phyloP scores from a whole-genome alignment of 2,797 vertebrate species.

The Pelobates cultripes region DNA sequence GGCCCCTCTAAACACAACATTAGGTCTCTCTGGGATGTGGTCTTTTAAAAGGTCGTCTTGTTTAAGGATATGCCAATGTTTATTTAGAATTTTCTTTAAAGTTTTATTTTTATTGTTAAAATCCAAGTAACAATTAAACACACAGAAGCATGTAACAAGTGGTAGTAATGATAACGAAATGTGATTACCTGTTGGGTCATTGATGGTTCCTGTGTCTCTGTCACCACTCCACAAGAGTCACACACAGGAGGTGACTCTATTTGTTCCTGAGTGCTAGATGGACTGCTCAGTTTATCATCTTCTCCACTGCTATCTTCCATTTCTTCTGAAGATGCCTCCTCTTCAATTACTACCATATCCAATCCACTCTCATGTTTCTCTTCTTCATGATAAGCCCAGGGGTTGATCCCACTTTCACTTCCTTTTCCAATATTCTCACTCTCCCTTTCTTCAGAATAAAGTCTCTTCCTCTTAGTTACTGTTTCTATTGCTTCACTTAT shows the following conservation, averaged over 20 bases:
- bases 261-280: neutral
- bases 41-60: no score
- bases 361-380: neutral
- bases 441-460: neutral
- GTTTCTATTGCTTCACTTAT: conserved; percentile 9
- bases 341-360: neutral
- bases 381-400: neutral
- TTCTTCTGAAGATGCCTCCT: neutral
- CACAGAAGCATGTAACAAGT: neutral
- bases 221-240: neutral
- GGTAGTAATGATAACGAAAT: neutral
- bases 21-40: no score
- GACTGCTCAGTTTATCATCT: neutral
- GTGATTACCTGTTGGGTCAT: neutral
- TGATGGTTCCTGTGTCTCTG: neutral
- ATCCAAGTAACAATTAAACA: no score
- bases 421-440: neutral
- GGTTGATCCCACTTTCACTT: neutral
- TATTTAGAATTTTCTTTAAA: no score
- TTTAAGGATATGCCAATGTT: no score
- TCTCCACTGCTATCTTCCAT: neutral
- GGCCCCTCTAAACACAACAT: no score
- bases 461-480: conserved; percentile 3
- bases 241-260: neutral
- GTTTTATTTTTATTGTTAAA: no score